A percentile compares a stretch with the other conserved stretches of the same genome.
These are phyloP conservation scores for Melanaphis sacchari DNA, from an alignment of 1,140 invertebrate species.

Conservation along the genomic window DNA sequence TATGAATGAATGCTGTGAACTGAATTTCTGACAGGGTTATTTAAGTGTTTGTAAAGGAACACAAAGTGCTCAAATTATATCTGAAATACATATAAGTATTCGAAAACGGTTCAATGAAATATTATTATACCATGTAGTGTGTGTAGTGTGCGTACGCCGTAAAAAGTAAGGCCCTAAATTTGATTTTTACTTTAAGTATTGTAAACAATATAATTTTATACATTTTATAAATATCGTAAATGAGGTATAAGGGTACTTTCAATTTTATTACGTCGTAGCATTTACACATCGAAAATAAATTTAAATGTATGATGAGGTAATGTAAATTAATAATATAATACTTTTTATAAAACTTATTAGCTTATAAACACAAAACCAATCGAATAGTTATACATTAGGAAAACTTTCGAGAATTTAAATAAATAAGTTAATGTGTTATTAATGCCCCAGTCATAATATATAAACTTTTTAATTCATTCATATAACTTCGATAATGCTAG, in stretches of 20 bases:
- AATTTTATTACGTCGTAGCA: background rate
- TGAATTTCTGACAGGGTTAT: background rate
- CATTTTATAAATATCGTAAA: background rate
- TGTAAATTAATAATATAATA: background rate
- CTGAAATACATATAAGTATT: background rate
- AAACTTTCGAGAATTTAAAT: too few species aligned
- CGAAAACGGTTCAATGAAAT: background rate
- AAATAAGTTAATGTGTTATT: too few species aligned
- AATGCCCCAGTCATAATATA: background rate
- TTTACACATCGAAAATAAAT: background rate
- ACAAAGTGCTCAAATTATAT: background rate
- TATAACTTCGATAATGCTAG: background rate
- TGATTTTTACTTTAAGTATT: background rate
- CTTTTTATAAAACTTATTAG: too few species aligned
- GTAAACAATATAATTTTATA: background rate
- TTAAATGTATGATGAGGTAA: background rate
- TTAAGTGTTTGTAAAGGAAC: background rate
- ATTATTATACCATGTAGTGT: background rate
- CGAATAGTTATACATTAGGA: too few species aligned
- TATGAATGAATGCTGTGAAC: slow-evolving; percentile 1
- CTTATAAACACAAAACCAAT: too few species aligned
- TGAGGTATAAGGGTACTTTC: background rate
- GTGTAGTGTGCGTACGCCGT: background rate
- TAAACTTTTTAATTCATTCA: background rate
- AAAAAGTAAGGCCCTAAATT: background rate